Evolutionary conservation across 2,113 vertebrate species (phyloP).

Genomic region (Blennius ocellaris): DNA sequence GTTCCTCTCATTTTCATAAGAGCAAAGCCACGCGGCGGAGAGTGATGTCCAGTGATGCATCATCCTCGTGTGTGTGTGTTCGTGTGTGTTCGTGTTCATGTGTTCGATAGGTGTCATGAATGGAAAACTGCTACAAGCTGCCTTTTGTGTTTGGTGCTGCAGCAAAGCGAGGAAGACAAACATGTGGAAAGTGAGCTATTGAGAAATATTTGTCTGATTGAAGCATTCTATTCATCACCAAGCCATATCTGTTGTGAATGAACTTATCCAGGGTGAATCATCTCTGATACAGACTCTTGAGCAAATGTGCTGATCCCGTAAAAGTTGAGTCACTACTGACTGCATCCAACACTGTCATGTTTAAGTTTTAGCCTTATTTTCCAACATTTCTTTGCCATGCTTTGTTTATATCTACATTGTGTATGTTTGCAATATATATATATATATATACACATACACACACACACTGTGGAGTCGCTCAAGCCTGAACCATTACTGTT

Average conservation of each 20-base stretch:
- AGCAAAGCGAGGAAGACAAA: background rate
- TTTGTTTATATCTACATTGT: constrained; percentile 9
- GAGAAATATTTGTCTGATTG: constrained; percentile 16
- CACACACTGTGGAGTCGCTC: too few relatives aligned
- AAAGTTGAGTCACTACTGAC: constrained; percentile 41
- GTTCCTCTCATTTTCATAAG: background rate
- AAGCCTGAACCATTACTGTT: too few relatives aligned
- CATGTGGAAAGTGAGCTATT: constrained; percentile 20
- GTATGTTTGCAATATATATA: too few relatives aligned
- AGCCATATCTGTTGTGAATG: constrained; percentile 28
- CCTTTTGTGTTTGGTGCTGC: constrained; percentile 17
- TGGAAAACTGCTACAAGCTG: background rate
- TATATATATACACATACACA: too few relatives aligned
- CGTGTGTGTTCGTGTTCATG: background rate
- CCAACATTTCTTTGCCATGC: constrained; percentile 17
- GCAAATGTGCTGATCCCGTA: constrained; percentile 9
- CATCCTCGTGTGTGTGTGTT: background rate
- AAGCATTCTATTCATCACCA: constrained; percentile 37
- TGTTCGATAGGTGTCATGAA: constrained; percentile 18
- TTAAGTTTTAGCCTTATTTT: background rate
- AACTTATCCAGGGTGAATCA: constrained; percentile 43
- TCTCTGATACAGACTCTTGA: constrained; percentile 30
- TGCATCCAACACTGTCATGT: constrained; percentile 4
- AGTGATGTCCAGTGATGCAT: constrained; percentile 1
- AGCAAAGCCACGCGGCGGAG: background rate